A percentile compares a stretch with the other conserved stretches of the same genome.
Evolutionary conservation across 1,140 invertebrate genomes (phyloP).

Genomic region (Kradibia gibbosae): DNA sequence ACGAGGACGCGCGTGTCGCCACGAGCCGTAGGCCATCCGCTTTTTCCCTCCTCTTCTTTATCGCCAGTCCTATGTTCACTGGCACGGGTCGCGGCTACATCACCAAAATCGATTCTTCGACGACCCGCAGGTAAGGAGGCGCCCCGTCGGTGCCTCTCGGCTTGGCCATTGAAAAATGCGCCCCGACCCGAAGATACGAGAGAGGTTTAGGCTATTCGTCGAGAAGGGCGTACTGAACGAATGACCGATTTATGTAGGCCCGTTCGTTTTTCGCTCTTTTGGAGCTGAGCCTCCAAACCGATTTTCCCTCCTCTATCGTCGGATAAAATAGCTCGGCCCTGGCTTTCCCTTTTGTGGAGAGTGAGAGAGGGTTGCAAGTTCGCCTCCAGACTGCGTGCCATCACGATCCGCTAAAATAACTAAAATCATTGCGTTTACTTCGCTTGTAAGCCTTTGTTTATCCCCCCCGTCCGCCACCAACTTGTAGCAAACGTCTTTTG

Average conservation of each 20-base stretch:
- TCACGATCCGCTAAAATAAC: too few species aligned
- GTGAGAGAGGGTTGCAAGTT: too few species aligned
- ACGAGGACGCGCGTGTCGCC: background rate
- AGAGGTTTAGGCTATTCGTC: background rate
- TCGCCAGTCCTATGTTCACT: background rate
- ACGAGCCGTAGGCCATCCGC: background rate
- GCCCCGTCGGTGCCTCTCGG: background rate
- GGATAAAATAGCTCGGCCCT: too few species aligned
- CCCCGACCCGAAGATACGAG: background rate
- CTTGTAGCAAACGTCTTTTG: too few species aligned
- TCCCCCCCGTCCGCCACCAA: too few species aligned
- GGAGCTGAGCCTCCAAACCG: too few species aligned
- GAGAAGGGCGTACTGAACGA: background rate
- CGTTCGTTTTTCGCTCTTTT: too few species aligned
- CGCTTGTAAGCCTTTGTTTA: too few species aligned
- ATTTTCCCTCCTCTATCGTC: too few species aligned
- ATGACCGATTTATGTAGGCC: background rate
- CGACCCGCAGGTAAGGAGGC: background rate
- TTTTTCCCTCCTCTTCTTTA: background rate
- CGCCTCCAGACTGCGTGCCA: too few species aligned
- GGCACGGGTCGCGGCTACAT: slow-evolving; percentile 2
- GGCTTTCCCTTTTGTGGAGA: too few species aligned
- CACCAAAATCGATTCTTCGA: background rate
- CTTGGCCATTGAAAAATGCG: background rate
- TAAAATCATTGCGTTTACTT: too few species aligned